Conservation (phyloP, 2,113 vertebrate genomes). For the Hydrolagus affinis region DNA sequence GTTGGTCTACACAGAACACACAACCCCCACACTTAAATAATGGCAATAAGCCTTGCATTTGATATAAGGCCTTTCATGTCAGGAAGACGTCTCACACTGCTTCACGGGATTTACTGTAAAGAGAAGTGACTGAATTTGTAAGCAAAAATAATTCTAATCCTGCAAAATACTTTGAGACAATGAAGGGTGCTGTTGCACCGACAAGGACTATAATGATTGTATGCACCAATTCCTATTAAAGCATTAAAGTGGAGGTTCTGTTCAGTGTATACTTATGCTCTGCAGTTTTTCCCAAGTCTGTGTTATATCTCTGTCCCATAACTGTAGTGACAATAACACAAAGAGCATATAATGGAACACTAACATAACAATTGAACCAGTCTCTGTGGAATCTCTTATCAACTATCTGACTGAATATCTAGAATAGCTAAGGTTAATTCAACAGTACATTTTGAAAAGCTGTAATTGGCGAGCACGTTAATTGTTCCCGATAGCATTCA, state of each 20-base stretch:
- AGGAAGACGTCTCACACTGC: too few relatives aligned
- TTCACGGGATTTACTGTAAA: too few relatives aligned
- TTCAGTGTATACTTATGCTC: background rate
- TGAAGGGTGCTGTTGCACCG: too few relatives aligned
- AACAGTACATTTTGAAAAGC: background rate
- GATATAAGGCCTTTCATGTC: too few relatives aligned
- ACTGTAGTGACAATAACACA: background rate
- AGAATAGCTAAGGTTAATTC: background rate
- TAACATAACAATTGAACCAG: background rate
- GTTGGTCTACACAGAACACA: too few relatives aligned
- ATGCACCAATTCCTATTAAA: background rate
- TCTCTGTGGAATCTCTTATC: background rate
- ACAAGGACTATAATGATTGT: too few relatives aligned
- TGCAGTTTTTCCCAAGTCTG: background rate
- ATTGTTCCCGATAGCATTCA: background rate
- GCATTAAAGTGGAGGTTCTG: background rate
- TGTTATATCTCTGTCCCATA: background rate
- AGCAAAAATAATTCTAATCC: too few relatives aligned
- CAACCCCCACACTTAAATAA: too few relatives aligned
- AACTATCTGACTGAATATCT: constrained; percentile 4
- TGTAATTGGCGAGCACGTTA: background rate
- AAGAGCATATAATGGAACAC: background rate
- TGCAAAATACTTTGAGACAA: too few relatives aligned
- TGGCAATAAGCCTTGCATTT: too few relatives aligned
- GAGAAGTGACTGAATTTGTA: too few relatives aligned